Base-by-base conservation (phyloP, 2,113 vertebrate species). In the Grallaria varia region DNA sequence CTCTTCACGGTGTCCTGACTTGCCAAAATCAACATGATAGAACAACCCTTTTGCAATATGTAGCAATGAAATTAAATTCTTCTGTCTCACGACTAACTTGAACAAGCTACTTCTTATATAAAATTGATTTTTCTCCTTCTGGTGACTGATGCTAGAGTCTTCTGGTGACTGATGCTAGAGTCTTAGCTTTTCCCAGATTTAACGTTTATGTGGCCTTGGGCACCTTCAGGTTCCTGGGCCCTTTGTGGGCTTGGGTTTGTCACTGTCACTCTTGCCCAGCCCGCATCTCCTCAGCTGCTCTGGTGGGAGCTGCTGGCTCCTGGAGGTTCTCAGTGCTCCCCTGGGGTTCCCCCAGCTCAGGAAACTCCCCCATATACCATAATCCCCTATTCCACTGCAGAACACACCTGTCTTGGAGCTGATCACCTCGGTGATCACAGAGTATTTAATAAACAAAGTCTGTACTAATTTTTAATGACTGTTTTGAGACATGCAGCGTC, bases 81-180 rank as follows among this genome's bases (percentile, higher is more conserved):
- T 71, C 58, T 59, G 39, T 63, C 90, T 39, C 76, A 81, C 72
- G 47, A 4, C 47, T 73, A 31, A 37, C 53, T 72, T 37, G 45
- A 64, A 69, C n/a, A n/a, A 87, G 67, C 67, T 84, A 24, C 55
- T 85, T 80, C 64, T 80, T 45, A 50, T 47, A 74, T 23, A 35
- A 74, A 93, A 81, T 55, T 31, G 45, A 74, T 96, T 95, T 86
- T 83, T 76, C 55, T 74, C 50, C 73, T 90, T 77, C 53, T 77
- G 25, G 30, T 84, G 59, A 19, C 59, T 88, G 82, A 55, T 83
- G 40, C 12, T 67, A 5, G 59, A 52, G 39, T 47, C 35, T 78
- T 10, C 53, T 77, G 25, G 30, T 84, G 59, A 19, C 59, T 88
- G 82, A 55, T 83, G 40, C 12, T 67, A 5, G 59, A 52, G 39